These are phyloP conservation scores for Drosophila truncata DNA, from an alignment of 1,140 invertebrate genomes.

Conservation along the genomic window DNA sequence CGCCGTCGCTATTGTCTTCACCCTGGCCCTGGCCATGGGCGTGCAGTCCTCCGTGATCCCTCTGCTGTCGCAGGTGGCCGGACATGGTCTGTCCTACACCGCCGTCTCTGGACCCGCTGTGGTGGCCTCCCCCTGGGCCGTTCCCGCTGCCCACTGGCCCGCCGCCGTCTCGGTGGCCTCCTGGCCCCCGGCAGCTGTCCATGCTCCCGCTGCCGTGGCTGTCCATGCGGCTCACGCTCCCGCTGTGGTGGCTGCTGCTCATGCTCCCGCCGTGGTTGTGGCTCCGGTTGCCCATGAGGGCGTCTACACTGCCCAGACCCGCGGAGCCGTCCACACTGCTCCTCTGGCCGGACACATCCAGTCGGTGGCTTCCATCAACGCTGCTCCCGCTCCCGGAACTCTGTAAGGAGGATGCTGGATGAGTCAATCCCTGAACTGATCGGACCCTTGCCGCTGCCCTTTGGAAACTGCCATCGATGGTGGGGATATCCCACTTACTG, in stretches of 20 bases:
- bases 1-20: slow-evolving; percentile 70
- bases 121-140: slow-evolving; percentile 63
- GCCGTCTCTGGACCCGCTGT: slow-evolving; percentile 64
- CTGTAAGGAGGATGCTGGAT: slow-evolving; percentile 62
- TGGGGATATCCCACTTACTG: neutral
- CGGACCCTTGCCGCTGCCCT: slow-evolving; percentile 20
- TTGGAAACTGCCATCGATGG: slow-evolving; percentile 58
- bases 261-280: slow-evolving; percentile 63
- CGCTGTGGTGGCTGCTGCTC: slow-evolving; percentile 32
- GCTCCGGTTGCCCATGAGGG: slow-evolving; percentile 72
- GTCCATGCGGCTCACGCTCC: slow-evolving; percentile 27
- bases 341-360: slow-evolving; percentile 85
- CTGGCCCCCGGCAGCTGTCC: slow-evolving; percentile 58
- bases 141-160: slow-evolving; percentile 64
- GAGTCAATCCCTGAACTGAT: slow-evolving; percentile 10
- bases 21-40: slow-evolving; percentile 82
- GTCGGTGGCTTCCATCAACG: slow-evolving; percentile 84
- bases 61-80: slow-evolving; percentile 68
- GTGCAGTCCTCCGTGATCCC: slow-evolving; percentile 81
- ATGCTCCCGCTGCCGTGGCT: slow-evolving; percentile 44
- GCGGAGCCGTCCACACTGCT: slow-evolving; percentile 86
- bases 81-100: slow-evolving; percentile 75
- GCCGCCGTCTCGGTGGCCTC: slow-evolving; percentile 61
- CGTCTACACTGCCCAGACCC: slow-evolving; percentile 86
- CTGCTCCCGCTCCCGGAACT: slow-evolving; percentile 86